Conservation (phyloP, 2,888 invertebrate species). For the Agrypnus murinus region DNA sequence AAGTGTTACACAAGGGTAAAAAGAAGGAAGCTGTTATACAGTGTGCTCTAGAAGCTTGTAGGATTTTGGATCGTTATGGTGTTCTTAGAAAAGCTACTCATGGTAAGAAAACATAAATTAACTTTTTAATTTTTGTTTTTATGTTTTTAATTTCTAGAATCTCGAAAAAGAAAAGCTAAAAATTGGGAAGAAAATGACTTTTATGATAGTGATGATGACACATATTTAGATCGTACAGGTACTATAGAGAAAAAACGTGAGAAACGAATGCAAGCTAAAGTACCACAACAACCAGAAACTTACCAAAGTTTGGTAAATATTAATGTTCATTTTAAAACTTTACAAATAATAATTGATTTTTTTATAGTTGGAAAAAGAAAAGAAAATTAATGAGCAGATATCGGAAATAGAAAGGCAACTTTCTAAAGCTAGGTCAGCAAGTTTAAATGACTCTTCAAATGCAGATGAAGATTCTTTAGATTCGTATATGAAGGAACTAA, state of each 20-base stretch:
- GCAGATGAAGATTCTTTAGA: constrained; percentile 85
- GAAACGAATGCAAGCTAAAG: constrained; percentile 81
- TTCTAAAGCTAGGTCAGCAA: constrained; percentile 41
- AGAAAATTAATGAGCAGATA: constrained; percentile 73
- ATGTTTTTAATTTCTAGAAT: constrained; percentile 74
- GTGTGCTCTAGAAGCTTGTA: constrained; percentile 96
- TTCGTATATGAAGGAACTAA: constrained; percentile 84
- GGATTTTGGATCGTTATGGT: constrained; percentile 91
- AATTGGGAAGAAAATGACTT: constrained; percentile 92
- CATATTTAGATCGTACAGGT: constrained; percentile 96
- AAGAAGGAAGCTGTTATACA: constrained; percentile 95
- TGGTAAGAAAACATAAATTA: constrained; percentile 74
- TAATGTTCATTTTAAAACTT: constrained; percentile 4
- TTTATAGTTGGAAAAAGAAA: constrained; percentile 77
- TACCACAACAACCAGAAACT: constrained; percentile 77
- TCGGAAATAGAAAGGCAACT: constrained; percentile 75
- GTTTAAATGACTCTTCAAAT: constrained; percentile 48
- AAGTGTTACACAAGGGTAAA: constrained; percentile 91
- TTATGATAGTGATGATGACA: constrained; percentile 96
- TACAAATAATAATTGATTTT: constrained; percentile 2
- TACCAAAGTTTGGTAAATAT: constrained; percentile 79
- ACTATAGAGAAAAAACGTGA: constrained; percentile 90
- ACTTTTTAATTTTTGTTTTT: not conserved
- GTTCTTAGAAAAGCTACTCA: constrained; percentile 90
- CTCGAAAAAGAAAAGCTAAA: constrained; percentile 84